These are phyloP conservation scores for Caenorhabditis drosophilae DNA, from an alignment of 2,888 invertebrate genomes.

Conservation along the genomic window DNA sequence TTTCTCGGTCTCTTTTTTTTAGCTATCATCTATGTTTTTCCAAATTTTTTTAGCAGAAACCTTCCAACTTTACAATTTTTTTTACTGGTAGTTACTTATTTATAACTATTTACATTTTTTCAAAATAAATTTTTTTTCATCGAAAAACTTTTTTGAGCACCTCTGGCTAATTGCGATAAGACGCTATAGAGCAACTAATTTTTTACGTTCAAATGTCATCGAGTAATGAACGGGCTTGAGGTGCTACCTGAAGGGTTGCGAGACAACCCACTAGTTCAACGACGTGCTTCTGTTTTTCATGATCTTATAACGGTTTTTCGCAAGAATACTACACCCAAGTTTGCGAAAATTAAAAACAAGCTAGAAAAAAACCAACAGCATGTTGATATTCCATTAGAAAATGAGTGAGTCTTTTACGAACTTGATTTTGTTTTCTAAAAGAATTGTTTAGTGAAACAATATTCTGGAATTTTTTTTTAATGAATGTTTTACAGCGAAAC, in stretches of 20 bases:
- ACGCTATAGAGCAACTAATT: too few species aligned
- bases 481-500: constrained; percentile 58
- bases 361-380: too few species aligned
- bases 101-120: neutral
- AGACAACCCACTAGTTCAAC: constrained; percentile 47
- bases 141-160: too few species aligned
- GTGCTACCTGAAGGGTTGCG: constrained; percentile 46
- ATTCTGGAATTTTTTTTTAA: too few species aligned
- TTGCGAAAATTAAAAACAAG: too few species aligned
- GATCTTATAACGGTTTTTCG: constrained; percentile 66
- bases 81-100: too few species aligned
- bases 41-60: too few species aligned
- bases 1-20: neutral
- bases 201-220: constrained; percentile 1
- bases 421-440: too few species aligned
- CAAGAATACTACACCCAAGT: constrained; percentile 47
- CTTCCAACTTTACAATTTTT: too few species aligned
- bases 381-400: neutral
- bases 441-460: too few species aligned
- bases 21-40: too few species aligned
- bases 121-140: neutral
- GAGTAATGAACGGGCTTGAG: constrained; percentile 30
- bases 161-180: too few species aligned
- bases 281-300: constrained; percentile 62
- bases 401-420: neutral